Conservation (phyloP, 2,113 vertebrate species). For the Salvelinus sp. region DNA sequence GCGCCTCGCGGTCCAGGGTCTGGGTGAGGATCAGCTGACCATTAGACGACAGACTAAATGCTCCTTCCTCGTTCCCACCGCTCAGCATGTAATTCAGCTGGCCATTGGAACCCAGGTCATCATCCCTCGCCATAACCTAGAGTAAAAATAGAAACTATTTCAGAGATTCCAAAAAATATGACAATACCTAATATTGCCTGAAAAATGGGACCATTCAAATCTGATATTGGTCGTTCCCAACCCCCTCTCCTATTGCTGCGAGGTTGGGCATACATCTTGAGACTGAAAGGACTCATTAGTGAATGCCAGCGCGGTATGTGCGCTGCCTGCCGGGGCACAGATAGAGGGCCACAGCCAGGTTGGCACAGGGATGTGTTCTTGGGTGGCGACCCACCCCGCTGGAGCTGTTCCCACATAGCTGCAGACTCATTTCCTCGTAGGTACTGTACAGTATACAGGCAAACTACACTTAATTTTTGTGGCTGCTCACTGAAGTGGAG, state of each 20-base stretch:
- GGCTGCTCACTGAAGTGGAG: too few species aligned
- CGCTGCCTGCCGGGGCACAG: not conserved
- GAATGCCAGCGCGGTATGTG: constrained; percentile 22
- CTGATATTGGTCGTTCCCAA: not conserved
- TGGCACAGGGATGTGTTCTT: too few species aligned
- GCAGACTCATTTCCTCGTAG: constrained; percentile 57
- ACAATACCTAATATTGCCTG: constrained; percentile 15
- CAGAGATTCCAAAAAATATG: not conserved
- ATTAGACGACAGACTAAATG: constrained; percentile 82
- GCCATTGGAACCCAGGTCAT: constrained; percentile 87
- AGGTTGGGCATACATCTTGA: constrained; percentile 12
- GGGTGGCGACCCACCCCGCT: constrained; percentile 7
- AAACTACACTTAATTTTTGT: constrained; percentile 23
- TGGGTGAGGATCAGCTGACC: constrained; percentile 85
- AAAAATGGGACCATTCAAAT: constrained; percentile 1
- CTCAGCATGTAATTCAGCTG: constrained; percentile 84
- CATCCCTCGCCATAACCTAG: constrained; percentile 92
- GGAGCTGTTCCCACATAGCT: constrained; percentile 46
- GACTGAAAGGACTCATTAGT: constrained; percentile 14
- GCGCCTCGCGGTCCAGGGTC: constrained; percentile 86
- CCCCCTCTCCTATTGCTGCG: not conserved
- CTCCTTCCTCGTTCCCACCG: constrained; percentile 80
- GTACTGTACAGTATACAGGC: constrained; percentile 34
- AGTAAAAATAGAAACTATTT: not conserved
- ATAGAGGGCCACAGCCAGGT: not conserved